These are phyloP conservation scores for Ichneumoninae sp. DNA, from an alignment of 2,888 invertebrate species.

Conservation along the genomic window DNA sequence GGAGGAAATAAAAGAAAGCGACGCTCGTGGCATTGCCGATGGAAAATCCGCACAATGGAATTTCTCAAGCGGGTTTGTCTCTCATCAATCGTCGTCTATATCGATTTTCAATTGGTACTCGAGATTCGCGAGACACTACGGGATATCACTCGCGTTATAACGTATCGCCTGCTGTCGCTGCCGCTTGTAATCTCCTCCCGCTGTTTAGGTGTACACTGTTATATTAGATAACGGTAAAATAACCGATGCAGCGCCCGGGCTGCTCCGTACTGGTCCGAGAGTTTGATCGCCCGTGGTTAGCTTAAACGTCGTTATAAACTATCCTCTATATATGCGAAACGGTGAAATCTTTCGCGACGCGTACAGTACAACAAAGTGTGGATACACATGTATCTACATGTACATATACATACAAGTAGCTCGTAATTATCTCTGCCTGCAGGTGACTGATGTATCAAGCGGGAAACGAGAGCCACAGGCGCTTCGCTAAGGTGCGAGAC, in stretches of 20 bases:
- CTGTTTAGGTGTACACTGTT: conserved; percentile 46
- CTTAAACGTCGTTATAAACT: conserved; percentile 53
- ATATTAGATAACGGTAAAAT: conserved; percentile 65
- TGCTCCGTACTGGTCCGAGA: conserved; percentile 29
- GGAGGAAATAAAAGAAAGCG: neutral
- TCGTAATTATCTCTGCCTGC: conserved; percentile 46
- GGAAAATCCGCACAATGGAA: conserved; percentile 5
- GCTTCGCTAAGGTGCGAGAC: conserved; percentile 28
- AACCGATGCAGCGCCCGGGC: conserved; percentile 50
- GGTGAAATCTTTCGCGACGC: conserved; percentile 6
- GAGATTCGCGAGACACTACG: conserved; percentile 9
- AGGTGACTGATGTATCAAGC: conserved; percentile 49
- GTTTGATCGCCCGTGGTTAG: conserved; percentile 51
- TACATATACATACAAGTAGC: neutral
- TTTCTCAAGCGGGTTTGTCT: neutral
- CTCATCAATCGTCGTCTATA: neutral
- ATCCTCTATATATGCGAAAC: conserved; percentile 18
- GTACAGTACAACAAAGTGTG: neutral
- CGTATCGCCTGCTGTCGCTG: conserved; percentile 36
- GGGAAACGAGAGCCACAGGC: conserved; percentile 24
- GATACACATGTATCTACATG: neutral
- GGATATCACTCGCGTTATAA: conserved; percentile 3
- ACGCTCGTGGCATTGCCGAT: neutral
- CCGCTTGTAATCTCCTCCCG: conserved; percentile 47
- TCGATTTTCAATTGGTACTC: neutral